Base-by-base conservation (phyloP, 2,888 invertebrate species). In the Agonum fuliginosum region DNA sequence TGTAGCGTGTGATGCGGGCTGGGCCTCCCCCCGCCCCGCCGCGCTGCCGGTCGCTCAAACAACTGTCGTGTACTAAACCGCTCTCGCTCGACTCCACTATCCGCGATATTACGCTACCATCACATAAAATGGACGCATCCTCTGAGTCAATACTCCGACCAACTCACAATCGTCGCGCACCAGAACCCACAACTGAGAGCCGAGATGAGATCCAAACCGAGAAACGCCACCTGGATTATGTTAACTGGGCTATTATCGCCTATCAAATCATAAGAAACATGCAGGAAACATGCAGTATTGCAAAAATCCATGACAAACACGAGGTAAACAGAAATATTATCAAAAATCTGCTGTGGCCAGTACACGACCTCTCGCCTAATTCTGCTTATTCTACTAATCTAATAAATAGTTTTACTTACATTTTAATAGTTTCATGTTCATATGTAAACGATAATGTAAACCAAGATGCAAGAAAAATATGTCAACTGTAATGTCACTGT, bases 51-150 rank as follows among this genome's bases (percentile, higher is more conserved):
- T 84, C 83, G 84, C 83, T 85, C 85, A 84, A 85, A 85, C 86
- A 85, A 85, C 85, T 85, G 86, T 86, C 85, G 85, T 84, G 83
- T 84, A 83, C 82, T 83, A 84, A 83, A 84, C 83, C 84, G 83
- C 84, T 83, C 46, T 41, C 43, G 48, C 43, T 19, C 84, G 82
- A 82, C 83, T 83, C 83, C 82, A 83, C 84, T 84, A 84, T 84
- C 84, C 83, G 83, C 83, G 84, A 85, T 85, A 85, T 85, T 84
- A 85, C 83, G 83, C 83, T 82, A 82, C 83, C 84, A 84, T 84
- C 84, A 83, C 83, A 83, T 84, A 84, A 85, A 85, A 84, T 84
- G 84, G 84, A 83, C 83, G 84, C 84, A 83, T 83, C 84, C 54
- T 71, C 83, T 82, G 81, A 85, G 85, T 84, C 84, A 83, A 85